Percentiles rank a stretch among this genome's conserved stretches.
These are phyloP conservation scores for Florisuga fusca DNA, from an alignment of 2,797 vertebrate genomes.

Conservation along the genomic window DNA sequence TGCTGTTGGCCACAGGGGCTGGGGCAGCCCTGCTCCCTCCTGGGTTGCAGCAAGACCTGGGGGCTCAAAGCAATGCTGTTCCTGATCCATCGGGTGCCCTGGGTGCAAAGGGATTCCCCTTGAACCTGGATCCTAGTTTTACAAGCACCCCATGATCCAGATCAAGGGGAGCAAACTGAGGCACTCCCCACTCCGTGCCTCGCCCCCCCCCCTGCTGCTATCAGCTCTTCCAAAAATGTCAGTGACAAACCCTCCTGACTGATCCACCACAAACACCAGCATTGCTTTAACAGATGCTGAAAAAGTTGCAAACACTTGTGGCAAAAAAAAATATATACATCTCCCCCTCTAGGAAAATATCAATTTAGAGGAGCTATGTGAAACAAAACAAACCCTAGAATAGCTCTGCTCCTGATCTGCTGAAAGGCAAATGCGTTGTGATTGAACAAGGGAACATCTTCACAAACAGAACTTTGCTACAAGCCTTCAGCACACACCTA, in stretches of 20 bases:
- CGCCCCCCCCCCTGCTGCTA: not conserved
- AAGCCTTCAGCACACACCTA: not conserved
- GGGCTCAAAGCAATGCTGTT: not conserved
- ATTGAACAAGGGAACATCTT: not conserved
- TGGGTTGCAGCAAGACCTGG: rapidly evolving
- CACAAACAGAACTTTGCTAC: not conserved
- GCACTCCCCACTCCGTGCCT: not conserved
- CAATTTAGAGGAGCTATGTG: not conserved
- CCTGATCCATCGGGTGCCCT: not conserved
- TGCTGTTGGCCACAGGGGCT: not conserved
- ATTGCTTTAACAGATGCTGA: rapidly evolving
- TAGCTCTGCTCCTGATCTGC: not conserved
- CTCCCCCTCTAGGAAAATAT: not conserved
- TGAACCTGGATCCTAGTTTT: not conserved
- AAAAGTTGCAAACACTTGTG: not conserved
- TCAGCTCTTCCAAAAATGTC: not conserved
- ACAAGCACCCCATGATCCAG: not conserved
- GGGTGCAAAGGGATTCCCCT: not conserved
- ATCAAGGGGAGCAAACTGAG: not conserved
- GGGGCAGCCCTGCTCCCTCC: not conserved
- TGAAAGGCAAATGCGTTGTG: not conserved
- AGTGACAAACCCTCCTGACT: not conserved
- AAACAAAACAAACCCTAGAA: not conserved
- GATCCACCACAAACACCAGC: not conserved
- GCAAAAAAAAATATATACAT: not conserved